Percentiles rank a stretch among this genome's conserved stretches.
These are phyloP conservation scores for Labeo calbasu DNA, from an alignment of 2,797 vertebrate genomes.

Conservation along the genomic window DNA sequence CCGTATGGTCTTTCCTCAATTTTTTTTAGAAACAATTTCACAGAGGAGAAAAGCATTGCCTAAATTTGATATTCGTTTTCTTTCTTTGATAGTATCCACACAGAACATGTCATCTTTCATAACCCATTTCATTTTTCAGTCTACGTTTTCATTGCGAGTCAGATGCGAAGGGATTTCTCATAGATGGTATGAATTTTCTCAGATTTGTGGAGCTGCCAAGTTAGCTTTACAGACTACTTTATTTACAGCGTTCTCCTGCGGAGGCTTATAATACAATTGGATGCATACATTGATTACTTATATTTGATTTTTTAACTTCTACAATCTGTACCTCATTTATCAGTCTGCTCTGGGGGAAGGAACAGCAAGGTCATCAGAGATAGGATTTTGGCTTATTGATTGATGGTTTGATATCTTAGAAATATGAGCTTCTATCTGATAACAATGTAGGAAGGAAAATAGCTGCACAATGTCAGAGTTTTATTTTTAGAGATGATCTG, in stretches of 20 bases:
- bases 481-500: not conserved
- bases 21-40: conserved; percentile 34
- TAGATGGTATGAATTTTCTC: conserved; percentile 35
- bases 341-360: conserved; percentile 19
- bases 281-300: conserved; percentile 31
- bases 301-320: conserved; percentile 39
- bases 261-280: conserved; percentile 30
- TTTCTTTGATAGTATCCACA: conserved; percentile 21
- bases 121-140: conserved; percentile 45
- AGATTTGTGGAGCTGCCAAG: conserved; percentile 41
- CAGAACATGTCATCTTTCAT: conserved; percentile 37
- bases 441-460: not conserved
- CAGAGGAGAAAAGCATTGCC: conserved; percentile 14
- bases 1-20: conserved; percentile 4
- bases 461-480: not conserved
- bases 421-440: conserved; percentile 24
- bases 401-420: conserved; percentile 28
- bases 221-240: conserved; percentile 35
- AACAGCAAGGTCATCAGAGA: conserved; percentile 40
- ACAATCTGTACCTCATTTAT: conserved; percentile 34
- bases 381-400: conserved; percentile 39
- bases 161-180: conserved; percentile 42
- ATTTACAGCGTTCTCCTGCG: conserved; percentile 31
- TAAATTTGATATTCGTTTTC: conserved; percentile 28
- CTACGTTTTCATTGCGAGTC: conserved; percentile 22